Evolutionary conservation across 2,113 vertebrate species (phyloP).

Genomic region (Thermophis baileyi): DNA sequence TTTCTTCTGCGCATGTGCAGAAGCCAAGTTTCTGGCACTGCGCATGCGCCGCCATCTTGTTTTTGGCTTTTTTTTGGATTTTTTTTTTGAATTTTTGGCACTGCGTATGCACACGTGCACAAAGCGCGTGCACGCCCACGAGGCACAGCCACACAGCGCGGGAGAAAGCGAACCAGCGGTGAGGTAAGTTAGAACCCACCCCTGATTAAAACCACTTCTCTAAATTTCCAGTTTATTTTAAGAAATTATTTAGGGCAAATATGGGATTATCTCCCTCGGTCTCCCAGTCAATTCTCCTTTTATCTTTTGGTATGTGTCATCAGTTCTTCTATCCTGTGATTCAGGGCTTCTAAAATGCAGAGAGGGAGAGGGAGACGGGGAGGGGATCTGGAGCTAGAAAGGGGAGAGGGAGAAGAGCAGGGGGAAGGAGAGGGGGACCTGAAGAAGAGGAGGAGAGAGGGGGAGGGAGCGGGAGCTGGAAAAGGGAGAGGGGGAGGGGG

Average conservation of each 20-base stretch:
- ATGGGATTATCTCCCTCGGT: slow-evolving; percentile 48
- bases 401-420: too few relatives aligned
- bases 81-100: too few relatives aligned
- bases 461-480: slow-evolving; percentile 3
- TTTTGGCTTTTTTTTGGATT: too few relatives aligned
- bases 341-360: slow-evolving; percentile 13
- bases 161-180: too few relatives aligned
- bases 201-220: slow-evolving; percentile 14
- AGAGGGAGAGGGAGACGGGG: not conserved
- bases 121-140: too few relatives aligned
- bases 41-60: too few relatives aligned
- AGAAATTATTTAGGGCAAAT: slow-evolving; percentile 35
- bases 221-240: slow-evolving; percentile 22
- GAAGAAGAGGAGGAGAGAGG: not conserved
- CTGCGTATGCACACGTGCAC: too few relatives aligned
- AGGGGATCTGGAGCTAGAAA: not conserved
- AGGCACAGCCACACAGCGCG: too few relatives aligned
- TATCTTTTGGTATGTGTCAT: slow-evolving; percentile 39
- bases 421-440: slow-evolving; percentile 4
- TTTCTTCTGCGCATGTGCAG: too few relatives aligned
- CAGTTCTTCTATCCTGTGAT: slow-evolving; percentile 41
- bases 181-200: too few relatives aligned
- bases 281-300: slow-evolving; percentile 52
- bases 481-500: too few relatives aligned
- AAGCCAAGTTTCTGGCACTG: too few relatives aligned